Evolutionary conservation across 2,888 invertebrate genomes (phyloP).

Genomic region (Xylota sylvarum): DNA sequence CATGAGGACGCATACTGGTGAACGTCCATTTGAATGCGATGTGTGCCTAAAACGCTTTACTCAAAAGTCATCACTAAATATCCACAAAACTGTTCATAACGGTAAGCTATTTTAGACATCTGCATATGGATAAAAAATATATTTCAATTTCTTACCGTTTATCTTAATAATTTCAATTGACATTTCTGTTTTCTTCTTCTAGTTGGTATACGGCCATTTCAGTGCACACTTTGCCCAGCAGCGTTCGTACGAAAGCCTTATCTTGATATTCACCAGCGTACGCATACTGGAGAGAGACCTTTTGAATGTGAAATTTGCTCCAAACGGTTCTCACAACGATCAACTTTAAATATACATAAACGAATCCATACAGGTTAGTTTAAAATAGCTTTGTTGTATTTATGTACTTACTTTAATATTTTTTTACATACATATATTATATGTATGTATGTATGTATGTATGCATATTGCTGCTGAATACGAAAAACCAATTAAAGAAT

Average conservation of each 20-base stretch:
- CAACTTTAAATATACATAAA: constrained; percentile 92
- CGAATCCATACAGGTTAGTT: constrained; percentile 89
- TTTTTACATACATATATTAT: too few relatives aligned
- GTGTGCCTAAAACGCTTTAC: constrained; percentile 92
- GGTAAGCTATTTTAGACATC: constrained; percentile 67
- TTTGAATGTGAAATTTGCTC: constrained; percentile 83
- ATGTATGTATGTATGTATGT: too few relatives aligned
- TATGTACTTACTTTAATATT: background rate
- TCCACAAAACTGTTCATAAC: constrained; percentile 84
- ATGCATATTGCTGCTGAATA: too few relatives aligned
- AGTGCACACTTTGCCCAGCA: constrained; percentile 86
- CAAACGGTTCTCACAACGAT: constrained; percentile 93
- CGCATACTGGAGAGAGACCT: constrained; percentile 80
- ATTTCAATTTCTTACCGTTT: background rate
- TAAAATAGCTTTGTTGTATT: background rate
- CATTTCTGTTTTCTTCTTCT: constrained; percentile 45
- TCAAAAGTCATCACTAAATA: constrained; percentile 93
- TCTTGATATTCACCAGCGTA: constrained; percentile 88
- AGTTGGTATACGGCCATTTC: constrained; percentile 85
- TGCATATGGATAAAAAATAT: background rate
- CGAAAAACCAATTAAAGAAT: too few relatives aligned
- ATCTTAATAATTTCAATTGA: constrained; percentile 11
- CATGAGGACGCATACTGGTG: constrained; percentile 87
- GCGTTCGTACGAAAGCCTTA: constrained; percentile 88
- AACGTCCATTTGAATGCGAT: constrained; percentile 89